Evolutionary conservation across 2,888 invertebrate genomes (phyloP), one percentile per base, ranked within the genome.

Genomic region (Diogma glabrata): DNA sequence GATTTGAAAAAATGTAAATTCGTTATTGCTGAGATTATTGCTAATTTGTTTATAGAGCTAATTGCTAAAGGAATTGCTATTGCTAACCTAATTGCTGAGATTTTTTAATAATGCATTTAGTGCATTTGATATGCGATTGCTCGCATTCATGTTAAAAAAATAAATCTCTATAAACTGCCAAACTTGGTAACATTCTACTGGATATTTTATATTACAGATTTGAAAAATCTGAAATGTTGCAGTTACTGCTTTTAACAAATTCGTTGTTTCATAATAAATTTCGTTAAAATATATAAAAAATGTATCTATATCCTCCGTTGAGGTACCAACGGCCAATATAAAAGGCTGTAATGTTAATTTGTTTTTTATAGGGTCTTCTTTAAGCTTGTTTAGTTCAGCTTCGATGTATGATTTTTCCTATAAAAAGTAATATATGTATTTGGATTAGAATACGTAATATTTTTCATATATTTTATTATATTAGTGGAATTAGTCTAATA

Each of bases 261-360:
- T 43, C 7, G 22, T n/a, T 4, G 10, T 20, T 43, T 43, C 22
- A 12, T 10, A 43, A 14, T 43, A 43, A 43, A 22, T 22, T 20
- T 22, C 22, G 22, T 43, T 43, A n/a, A 43, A 43, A 43, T 43
- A 43, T 43, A 43, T 43, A 22, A 43, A 43, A 43, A 6, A 7
- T 12, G 2, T 20, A n/a, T 43, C 43, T 10, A 43, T 22, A n/a
- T 43, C 22, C 22, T 20, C 43, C 4, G 22, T 5, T 8, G 43
- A 43, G 20, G 20, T 22, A 22, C 43, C 43, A 6, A 43, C 22
- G 20, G 43, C 43, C 14, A 43, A 43, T 43, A 22, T 8, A 6
- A 43, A 22, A 6, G 43, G 43, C 22, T 43, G 43, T 22, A 43
- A 22, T 7, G 20, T 43, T 14, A 20, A n/a, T n/a, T 43, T 43